Conservation (phyloP, 2,113 vertebrate species). For the Peromyscus polionotus region DNA sequence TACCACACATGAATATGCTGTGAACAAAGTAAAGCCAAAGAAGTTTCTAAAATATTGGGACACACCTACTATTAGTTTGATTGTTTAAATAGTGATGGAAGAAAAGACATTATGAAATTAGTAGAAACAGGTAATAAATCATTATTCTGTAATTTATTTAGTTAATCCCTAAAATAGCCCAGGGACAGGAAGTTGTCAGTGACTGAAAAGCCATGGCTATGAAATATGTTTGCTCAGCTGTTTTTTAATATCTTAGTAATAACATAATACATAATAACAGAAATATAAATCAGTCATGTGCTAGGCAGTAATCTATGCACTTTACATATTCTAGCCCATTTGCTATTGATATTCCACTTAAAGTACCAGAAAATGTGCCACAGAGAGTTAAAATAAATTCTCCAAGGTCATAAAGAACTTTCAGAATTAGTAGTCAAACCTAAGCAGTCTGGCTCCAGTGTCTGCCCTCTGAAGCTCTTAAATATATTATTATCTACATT, state of each 20-base stretch:
- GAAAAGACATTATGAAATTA: background rate
- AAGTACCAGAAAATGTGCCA: background rate
- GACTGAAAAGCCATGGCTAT: background rate
- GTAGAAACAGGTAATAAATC: background rate
- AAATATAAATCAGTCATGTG: background rate
- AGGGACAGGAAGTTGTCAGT: background rate
- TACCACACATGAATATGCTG: background rate
- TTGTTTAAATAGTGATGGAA: background rate
- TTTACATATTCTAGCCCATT: background rate
- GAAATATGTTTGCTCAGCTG: background rate
- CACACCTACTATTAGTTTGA: background rate
- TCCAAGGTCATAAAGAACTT: background rate
- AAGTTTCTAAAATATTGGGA: background rate
- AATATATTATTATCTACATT: background rate
- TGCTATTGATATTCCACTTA: background rate
- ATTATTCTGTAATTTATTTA: background rate
- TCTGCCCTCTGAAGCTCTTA: background rate
- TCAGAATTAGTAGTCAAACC: background rate
- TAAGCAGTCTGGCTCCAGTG: background rate
- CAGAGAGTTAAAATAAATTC: background rate
- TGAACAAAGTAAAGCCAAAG: background rate
- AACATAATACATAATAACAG: background rate
- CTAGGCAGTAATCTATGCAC: background rate
- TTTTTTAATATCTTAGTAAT: slow-evolving; percentile 13
- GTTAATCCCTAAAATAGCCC: background rate